Base-by-base conservation (phyloP, 2,113 vertebrate genomes). In the Arvicanthis niloticus region DNA sequence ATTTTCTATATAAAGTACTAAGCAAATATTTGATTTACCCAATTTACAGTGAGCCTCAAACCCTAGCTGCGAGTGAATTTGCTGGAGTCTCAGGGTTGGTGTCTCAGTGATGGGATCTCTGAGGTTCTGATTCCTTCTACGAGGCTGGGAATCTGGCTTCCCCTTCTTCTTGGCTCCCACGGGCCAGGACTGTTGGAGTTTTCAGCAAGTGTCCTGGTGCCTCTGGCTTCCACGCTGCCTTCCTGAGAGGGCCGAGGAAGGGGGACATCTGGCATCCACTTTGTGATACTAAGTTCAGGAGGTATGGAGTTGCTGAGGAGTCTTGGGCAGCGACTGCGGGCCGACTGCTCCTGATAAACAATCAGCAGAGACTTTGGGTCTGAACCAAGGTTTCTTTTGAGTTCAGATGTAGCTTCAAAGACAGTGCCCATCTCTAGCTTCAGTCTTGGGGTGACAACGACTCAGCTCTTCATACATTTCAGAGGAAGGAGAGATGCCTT, bases 151-250 rank as follows among this genome's bases (percentile, higher is more conserved):
- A 5, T 29, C 77, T 3, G 1, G 53, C 37, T 0, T 58, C 29
- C 11, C 0, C 21, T n/a, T 6, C 0, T 17, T 0, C 8, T 0
- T 15, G 51, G 1, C 2, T 48, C 34, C 19, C 62, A 8, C 12
- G 12, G 58, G 1, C 3, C 16, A 31, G 1, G 7, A 1, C 88
- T 9, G 1, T 5, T 3, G 7, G 4, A 0, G 67, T 77, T 16
- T 0, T 29, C 56, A 0, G 37, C 22, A 8, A 75, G 48, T n/a
- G 53, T 21, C 56, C 81, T 2, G 12, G 45, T 1, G 3, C 15
- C 29, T 60, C 72, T 0, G 0, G 13, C 17, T 4, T 5, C 51
- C 45, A 0, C 17, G 31, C n/a, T 4, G 2, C 73, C 40, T 58
- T 34, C 34, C 76, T 0, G 65, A 48, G 37, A 1, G 8, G 0